Base-by-base conservation (phyloP, 2,797 vertebrate species). In the Chloroceryle amazona region DNA sequence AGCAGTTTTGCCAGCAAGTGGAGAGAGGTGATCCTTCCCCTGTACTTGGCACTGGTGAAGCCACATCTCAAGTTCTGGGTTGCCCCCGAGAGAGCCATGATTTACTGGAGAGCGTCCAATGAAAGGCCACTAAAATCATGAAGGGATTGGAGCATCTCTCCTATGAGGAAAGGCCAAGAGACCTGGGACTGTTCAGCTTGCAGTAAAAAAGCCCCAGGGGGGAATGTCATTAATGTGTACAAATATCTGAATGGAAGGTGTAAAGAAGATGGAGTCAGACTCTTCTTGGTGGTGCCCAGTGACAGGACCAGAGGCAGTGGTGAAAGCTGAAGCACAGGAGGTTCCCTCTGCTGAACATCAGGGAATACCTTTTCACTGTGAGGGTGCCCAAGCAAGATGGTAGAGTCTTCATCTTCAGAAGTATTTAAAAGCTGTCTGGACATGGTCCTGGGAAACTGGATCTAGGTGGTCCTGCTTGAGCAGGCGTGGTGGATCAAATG, bases 331-430 rank as follows among this genome's bases (percentile, higher is more conserved):
- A 87, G 58, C 29, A 75, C 46, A 63, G 20, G 8, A 60, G 2
- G 14, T 7, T 63, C 18, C 11, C 21, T 81, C n/a, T 47, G 18
- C n/a, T 47, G 18, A 51, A 71, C 9, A 74, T 44, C 47, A 51
- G 39, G 29, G 86, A 90, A 51, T 7, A 20, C 5, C 13, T 81
- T 60, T 81, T 49, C 33, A 57, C 47, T 39, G 15, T 39, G 19
- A 75, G 37, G 23, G 11, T 68, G 5, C 9, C 13, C 14, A 88
- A 37, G 52, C 13, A 29, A 82, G n/a, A 47, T 71, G 13, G 41
- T 0, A 33, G 28, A 61, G 6, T 21, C 10, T 58, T 31, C 41
- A 4, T 22, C 37, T 17, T 4, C 2, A 4, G 10, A 46, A 22
- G 54, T 25, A 31, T 0, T 71, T 20, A 46, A 85, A 73, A 74